Evolutionary conservation across 2,888 invertebrate species (phyloP).

Genomic region (Notocelia uddmanniana): DNA sequence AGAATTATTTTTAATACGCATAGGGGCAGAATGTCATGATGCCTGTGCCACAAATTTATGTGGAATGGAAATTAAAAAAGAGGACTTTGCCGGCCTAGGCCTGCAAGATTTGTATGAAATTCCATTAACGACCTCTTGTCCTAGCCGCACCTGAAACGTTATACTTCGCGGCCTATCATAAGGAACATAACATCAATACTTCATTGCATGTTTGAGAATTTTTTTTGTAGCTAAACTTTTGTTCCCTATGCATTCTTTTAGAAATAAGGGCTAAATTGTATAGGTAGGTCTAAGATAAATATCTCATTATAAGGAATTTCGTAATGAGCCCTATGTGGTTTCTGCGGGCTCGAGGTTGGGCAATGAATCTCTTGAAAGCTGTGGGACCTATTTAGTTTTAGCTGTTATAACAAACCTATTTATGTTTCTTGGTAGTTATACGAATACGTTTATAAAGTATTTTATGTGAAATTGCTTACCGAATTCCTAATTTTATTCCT

Average conservation of each 20-base stretch:
- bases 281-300: constrained; percentile 10
- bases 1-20: too few species aligned
- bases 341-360: constrained; percentile 8
- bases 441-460: neutral
- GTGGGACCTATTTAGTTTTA: constrained; percentile 1
- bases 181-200: too few species aligned
- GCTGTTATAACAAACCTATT: neutral
- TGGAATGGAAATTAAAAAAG: too few species aligned
- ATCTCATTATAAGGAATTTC: constrained; percentile 17
- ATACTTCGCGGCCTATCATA: too few species aligned
- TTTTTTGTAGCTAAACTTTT: too few species aligned
- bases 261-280: neutral
- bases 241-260: neutral
- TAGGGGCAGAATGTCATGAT: too few species aligned
- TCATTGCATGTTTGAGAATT: too few species aligned
- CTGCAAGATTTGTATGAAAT: too few species aligned
- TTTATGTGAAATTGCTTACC: neutral
- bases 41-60: too few species aligned
- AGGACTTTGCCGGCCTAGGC: too few species aligned
- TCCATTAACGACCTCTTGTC: too few species aligned
- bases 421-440: neutral
- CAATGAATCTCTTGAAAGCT: constrained; percentile 17
- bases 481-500: neutral
- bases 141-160: too few species aligned
- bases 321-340: constrained; percentile 17